phyloP scores from a whole-genome alignment of 2,888 invertebrate species.

The Dicyrtoma fusca region DNA sequence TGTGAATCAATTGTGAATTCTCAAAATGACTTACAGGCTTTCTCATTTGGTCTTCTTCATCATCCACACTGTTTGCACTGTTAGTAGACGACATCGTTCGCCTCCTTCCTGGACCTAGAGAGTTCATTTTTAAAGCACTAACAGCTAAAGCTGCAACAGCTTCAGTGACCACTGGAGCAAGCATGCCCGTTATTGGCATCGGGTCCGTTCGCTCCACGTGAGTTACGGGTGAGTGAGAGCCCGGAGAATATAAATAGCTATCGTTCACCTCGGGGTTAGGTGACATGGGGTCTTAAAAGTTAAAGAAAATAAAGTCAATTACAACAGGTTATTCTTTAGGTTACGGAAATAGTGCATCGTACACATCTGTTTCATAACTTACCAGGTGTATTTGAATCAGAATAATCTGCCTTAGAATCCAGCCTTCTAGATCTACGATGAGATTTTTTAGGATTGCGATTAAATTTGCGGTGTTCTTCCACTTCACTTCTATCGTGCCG shows the following conservation, averaged over 20 bases:
- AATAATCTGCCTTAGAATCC: conserved; percentile 44
- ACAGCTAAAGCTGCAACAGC: conserved; percentile 44
- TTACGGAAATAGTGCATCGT: too few species aligned
- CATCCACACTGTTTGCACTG: conserved; percentile 24
- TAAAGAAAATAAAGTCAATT: background rate
- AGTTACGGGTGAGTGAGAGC: conserved; percentile 20
- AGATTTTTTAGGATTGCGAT: conserved; percentile 63
- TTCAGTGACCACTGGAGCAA: conserved; percentile 29
- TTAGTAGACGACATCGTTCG: conserved; percentile 34
- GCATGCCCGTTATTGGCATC: conserved; percentile 1
- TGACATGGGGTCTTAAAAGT: conserved; percentile 31
- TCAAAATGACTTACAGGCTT: background rate
- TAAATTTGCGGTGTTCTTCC: conserved; percentile 78
- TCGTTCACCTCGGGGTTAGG: conserved; percentile 29
- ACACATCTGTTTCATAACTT: background rate
- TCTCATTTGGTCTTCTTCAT: conserved; percentile 5
- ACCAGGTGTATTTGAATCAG: conserved; percentile 35
- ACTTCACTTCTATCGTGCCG: conserved; percentile 79
- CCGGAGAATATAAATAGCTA: conserved; percentile 22
- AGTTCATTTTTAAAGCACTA: conserved; percentile 40
- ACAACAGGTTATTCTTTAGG: background rate
- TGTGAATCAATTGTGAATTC: background rate
- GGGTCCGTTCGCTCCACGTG: conserved; percentile 6
- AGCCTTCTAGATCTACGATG: conserved; percentile 33
- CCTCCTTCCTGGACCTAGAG: conserved; percentile 14